Conservation (phyloP, 1,140 invertebrate species). For the Drosophila bipectinata region DNA sequence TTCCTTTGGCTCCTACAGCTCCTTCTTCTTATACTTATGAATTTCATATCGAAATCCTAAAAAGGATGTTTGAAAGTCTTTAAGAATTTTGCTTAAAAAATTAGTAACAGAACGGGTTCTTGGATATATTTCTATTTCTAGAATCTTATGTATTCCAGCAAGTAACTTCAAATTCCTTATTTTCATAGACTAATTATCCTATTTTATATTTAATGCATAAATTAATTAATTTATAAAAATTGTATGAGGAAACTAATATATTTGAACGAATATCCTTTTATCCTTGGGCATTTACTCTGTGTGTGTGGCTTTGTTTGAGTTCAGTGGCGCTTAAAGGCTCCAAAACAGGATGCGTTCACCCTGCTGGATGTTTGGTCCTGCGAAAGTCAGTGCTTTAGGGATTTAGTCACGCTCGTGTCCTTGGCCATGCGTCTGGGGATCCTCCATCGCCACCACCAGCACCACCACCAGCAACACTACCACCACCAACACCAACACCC, state of each 20-base stretch:
- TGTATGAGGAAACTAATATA: not conserved
- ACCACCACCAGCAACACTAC: not conserved
- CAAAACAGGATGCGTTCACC: slow-evolving; percentile 53
- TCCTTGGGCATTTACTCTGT: too few species aligned
- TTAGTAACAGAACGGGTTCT: too few species aligned
- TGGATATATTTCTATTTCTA: too few species aligned
- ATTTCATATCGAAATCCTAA: not conserved
- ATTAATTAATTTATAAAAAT: too few species aligned
- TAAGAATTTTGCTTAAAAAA: too few species aligned
- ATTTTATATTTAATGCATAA: too few species aligned
- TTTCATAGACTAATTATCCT: too few species aligned
- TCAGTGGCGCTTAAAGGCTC: slow-evolving; percentile 55
- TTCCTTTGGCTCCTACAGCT: not conserved
- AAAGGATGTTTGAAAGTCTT: too few species aligned
- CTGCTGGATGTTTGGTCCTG: slow-evolving; percentile 14
- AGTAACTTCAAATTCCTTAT: too few species aligned
- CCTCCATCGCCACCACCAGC: not conserved
- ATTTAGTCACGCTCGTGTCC: slow-evolving; percentile 67
- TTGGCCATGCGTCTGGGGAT: slow-evolving; percentile 12
- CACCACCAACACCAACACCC: not conserved
- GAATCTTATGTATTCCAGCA: too few species aligned
- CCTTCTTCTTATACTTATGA: not conserved
- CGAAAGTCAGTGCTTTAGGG: slow-evolving; percentile 64
- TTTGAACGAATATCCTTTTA: not conserved
- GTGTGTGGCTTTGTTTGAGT: slow-evolving; percentile 15